Percentiles rank a stretch among this genome's conserved stretches.
Conservation (phyloP, 2,888 invertebrate genomes). For the Gisinianus flammeolus region DNA sequence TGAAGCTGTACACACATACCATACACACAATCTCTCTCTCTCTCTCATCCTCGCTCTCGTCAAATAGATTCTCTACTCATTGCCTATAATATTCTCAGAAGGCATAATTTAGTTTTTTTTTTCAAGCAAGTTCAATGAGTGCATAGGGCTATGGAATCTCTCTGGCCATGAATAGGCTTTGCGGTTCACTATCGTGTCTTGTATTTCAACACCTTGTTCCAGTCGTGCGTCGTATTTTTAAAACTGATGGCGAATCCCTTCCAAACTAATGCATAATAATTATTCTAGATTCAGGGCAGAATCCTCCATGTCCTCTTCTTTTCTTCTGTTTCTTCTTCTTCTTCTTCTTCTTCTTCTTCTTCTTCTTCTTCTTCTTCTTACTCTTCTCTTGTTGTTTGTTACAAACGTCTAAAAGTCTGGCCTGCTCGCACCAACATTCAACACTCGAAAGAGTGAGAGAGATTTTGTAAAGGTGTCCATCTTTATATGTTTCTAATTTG, state of each 20-base stretch:
- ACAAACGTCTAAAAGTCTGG: background rate
- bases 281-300: conserved; percentile 56
- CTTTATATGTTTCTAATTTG: conserved; percentile 40
- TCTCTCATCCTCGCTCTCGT: background rate
- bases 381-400: background rate
- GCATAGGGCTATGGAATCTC: conserved; percentile 11
- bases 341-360: background rate
- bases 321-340: background rate
- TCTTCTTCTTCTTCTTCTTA: background rate
- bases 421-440: background rate
- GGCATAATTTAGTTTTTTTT: conserved; percentile 36
- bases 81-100: conserved; percentile 33
- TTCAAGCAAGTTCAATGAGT: conserved; percentile 21
- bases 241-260: conserved; percentile 49
- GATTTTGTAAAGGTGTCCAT: conserved; percentile 32
- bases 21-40: conserved; percentile 8
- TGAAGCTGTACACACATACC: conserved; percentile 19
- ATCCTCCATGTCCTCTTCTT: background rate
- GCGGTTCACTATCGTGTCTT: conserved; percentile 46
- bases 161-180: conserved; percentile 5
- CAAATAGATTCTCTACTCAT: conserved; percentile 15
- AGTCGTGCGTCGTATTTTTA: conserved; percentile 50
- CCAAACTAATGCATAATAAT: conserved; percentile 54
- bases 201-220: conserved; percentile 52
- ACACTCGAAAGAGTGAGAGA: conserved; percentile 8